These are phyloP conservation scores for Falco novaeseelandiae DNA, from an alignment of 2,797 vertebrate species.

Conservation along the genomic window DNA sequence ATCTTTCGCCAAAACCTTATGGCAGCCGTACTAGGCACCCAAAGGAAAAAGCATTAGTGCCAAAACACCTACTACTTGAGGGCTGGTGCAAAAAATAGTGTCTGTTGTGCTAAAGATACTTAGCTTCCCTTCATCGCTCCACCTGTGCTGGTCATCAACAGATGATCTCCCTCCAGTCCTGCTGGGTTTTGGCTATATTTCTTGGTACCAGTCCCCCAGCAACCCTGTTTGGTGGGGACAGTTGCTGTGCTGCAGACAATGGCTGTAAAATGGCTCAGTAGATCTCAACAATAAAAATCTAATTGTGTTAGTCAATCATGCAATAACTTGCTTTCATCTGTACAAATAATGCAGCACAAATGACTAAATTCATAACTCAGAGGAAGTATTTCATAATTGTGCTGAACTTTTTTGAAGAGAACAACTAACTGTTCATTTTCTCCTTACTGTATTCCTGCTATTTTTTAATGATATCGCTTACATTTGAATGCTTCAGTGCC, in stretches of 20 bases:
- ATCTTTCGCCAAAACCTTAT: neutral
- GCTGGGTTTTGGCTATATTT: neutral
- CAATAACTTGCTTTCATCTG: neutral
- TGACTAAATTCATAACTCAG: neutral
- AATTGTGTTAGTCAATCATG: neutral
- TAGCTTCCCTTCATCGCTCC: neutral
- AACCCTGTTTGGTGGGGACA: neutral
- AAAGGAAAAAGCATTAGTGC: neutral
- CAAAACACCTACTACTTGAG: neutral
- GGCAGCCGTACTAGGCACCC: neutral
- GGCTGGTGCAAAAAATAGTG: neutral
- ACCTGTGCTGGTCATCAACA: neutral
- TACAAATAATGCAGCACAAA: neutral
- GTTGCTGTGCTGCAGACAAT: neutral
- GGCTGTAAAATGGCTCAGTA: neutral
- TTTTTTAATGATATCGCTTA: slow-evolving; percentile 22
- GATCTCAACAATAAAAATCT: neutral
- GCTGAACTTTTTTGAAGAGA: slow-evolving; percentile 17
- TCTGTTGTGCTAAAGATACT: neutral
- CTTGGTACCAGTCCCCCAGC: neutral
- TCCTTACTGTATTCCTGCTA: slow-evolving; percentile 7
- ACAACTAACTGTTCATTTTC: slow-evolving; percentile 24
- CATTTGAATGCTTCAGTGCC: slow-evolving; percentile 34
- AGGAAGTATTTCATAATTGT: slow-evolving; percentile 30
- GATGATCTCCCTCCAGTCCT: neutral